Percentiles rank a stretch among this genome's conserved stretches.
Evolutionary conservation across 2,888 invertebrate species (phyloP).

Genomic region (Dromius quadrimaculatus): DNA sequence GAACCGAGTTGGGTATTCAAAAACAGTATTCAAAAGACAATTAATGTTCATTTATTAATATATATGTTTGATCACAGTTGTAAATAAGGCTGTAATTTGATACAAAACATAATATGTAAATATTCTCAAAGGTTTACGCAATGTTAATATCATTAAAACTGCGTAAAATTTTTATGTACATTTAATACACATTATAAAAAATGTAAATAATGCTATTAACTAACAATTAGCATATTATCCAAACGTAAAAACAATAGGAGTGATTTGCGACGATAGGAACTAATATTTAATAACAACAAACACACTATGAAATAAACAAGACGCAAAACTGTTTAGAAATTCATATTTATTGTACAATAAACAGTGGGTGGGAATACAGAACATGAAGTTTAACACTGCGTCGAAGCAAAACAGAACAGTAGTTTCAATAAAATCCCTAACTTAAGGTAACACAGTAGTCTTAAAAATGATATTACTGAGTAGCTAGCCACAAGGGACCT

Average conservation of each 20-base stretch:
- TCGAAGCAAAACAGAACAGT: conserved; percentile 20
- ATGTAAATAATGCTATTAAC: neutral
- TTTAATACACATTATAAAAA: neutral
- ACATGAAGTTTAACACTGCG: conserved; percentile 14
- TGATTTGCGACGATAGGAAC: conserved; percentile 7
- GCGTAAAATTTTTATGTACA: neutral
- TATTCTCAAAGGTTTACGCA: neutral
- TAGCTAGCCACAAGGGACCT: conserved; percentile 7
- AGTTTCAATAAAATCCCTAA: conserved; percentile 40
- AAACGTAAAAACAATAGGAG: conserved; percentile 6
- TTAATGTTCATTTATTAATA: too few species aligned
- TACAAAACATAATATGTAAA: too few species aligned
- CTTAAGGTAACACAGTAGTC: conserved; percentile 44
- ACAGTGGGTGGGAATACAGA: conserved; percentile 33
- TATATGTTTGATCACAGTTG: too few species aligned
- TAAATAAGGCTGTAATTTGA: too few species aligned
- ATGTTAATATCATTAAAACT: neutral
- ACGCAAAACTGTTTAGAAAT: conserved; percentile 22
- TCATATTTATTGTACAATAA: conserved; percentile 14
- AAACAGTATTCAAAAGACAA: too few species aligned
- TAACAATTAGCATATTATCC: conserved; percentile 7
- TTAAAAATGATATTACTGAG: conserved; percentile 39
- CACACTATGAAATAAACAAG: conserved; percentile 13
- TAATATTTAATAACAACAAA: conserved; percentile 4
- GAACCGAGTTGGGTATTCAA: too few species aligned